phyloP scores from a whole-genome alignment of 2,113 vertebrate genomes.

The Microcebus ravelobensis region DNA sequence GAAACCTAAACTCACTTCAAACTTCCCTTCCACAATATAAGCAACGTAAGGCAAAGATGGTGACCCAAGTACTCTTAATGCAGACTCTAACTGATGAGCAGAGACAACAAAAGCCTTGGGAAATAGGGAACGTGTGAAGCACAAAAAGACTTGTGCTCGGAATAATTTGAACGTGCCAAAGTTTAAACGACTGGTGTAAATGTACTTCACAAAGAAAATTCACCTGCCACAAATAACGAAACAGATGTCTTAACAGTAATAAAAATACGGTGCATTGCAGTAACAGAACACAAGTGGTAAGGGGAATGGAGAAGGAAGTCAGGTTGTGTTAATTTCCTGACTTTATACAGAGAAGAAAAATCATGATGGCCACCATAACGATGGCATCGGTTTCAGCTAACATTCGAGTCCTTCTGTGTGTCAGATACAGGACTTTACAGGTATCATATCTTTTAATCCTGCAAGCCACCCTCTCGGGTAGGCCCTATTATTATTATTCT shows the following conservation, averaged over 20 bases:
- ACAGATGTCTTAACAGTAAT: constrained; percentile 32
- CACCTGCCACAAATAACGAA: constrained; percentile 28
- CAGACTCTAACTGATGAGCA: background rate
- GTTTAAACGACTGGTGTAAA: background rate
- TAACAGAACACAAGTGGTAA: background rate
- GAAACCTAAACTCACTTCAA: background rate
- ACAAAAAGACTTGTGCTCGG: background rate
- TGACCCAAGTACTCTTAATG: background rate
- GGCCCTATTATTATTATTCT: background rate
- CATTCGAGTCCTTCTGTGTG: background rate
- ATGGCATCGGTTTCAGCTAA: background rate
- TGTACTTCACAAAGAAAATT: background rate
- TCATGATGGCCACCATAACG: background rate
- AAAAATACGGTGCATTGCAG: background rate
- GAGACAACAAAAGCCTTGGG: background rate
- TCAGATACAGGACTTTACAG: background rate
- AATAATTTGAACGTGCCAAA: background rate
- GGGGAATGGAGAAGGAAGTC: background rate
- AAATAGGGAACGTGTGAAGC: background rate
- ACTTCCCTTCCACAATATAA: background rate
- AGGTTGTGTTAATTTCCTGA: background rate
- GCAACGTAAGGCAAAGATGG: background rate
- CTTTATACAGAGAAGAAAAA: background rate
- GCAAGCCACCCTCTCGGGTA: background rate
- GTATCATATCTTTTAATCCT: background rate